Base-by-base conservation (phyloP, 2,888 invertebrate species). In the Dryadula phaetusa region DNA sequence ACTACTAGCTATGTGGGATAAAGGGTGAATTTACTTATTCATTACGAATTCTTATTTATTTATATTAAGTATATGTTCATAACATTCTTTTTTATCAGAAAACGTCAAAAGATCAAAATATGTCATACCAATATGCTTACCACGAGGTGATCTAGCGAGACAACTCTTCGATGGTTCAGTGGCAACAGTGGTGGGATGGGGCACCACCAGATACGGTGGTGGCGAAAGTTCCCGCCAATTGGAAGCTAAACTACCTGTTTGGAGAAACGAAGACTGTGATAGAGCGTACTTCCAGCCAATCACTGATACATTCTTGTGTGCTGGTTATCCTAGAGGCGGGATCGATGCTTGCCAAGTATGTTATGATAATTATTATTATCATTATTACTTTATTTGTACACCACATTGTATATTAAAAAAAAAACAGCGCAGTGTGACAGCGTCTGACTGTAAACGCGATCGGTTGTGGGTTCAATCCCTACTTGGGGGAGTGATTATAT, bases 181-280 rank as follows among this genome's bases (percentile, higher is more conserved):
- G 37, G 97, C 97, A 0, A 97, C 98, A 0, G 98, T 98, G 0
- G 97, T 98, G 16, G 98, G 98, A 8, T 98, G 98, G 98, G 98
- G 98, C 37, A 97, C 97, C 22, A 97, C 97, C 0, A 95, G 91
- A 3, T 98, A 98, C 81, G 98, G 98, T 5, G 98, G 98, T 1
- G 95, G 96, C 70, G 98, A 98, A 86, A 97, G 97, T 80, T 96
- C 97, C 3, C 94, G 95, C 8, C 97, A 98, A 82, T 93, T 97
- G 65, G 97, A 98, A 82, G 97, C 97, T 0, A 94, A 95, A 73
- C 88, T 98, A 63, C 98, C 98, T 0, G 95, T 98, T 28, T 98
- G 98, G 98, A 93, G 96, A 68, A 98, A 98, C 83, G 96, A 96
- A 75, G 97, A 98, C 80, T 98, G 98, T 79, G 96, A 98, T 85